phyloP scores from a whole-genome alignment of 2,113 vertebrate genomes.

The Amblyornis subalaris region DNA sequence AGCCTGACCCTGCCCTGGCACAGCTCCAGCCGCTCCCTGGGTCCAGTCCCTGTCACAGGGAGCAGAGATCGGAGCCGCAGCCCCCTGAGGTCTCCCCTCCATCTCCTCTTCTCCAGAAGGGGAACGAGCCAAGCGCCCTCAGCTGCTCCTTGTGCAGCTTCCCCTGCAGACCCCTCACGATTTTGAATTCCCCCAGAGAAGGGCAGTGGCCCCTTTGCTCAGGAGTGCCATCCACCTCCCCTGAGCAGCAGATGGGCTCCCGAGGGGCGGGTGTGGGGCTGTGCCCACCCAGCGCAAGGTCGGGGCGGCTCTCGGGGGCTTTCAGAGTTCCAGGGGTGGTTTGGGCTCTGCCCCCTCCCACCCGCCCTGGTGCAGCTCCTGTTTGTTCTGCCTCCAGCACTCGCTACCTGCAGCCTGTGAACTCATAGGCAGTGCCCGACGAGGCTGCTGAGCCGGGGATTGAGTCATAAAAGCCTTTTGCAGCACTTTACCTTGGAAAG shows the following conservation, averaged over 20 bases:
- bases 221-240: not conserved
- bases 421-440: not conserved
- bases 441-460: not conserved
- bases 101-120: not conserved
- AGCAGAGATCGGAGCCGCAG: not conserved
- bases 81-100: accelerated
- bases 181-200: not conserved
- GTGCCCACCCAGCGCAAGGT: not conserved
- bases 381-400: not conserved
- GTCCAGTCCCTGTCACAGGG: not conserved
- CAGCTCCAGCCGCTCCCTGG: not conserved
- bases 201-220: not conserved
- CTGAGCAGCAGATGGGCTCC: not conserved
- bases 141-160: accelerated
- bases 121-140: accelerated
- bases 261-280: not conserved
- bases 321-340: not conserved
- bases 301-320: not conserved
- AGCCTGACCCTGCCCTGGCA: accelerated
- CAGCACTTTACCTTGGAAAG: not conserved
- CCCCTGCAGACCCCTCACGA: not conserved
- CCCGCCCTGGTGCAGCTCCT: not conserved
- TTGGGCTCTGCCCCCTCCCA: not conserved
- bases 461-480: not conserved
- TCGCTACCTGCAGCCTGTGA: not conserved